These are phyloP conservation scores for Diabrotica virgifera DNA, from an alignment of 1,140 invertebrate genomes.

Conservation along the genomic window DNA sequence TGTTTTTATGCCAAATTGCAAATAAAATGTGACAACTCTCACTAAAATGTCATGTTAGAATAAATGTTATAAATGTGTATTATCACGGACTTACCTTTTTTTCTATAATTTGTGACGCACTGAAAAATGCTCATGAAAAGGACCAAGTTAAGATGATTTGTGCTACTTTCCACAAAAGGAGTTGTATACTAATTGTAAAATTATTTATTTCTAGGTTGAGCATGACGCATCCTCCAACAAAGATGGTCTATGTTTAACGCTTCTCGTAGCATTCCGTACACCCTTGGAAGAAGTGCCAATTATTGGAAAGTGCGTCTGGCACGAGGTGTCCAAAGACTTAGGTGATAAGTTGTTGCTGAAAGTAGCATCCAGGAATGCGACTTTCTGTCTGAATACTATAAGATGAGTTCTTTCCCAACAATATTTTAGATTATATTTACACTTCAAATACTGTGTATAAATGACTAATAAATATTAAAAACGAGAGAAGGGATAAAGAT, in stretches of 20 bases:
- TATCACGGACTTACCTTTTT: no score
- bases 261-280: constrained; percentile 82
- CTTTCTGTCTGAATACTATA: constrained; percentile 76
- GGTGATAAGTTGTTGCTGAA: constrained; percentile 67
- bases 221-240: constrained; percentile 50
- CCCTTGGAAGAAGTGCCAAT: constrained; percentile 80
- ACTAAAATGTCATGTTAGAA: no score
- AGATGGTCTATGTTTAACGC: constrained; percentile 80
- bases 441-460: background rate
- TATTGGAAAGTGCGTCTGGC: constrained; percentile 86
- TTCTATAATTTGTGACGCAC: no score
- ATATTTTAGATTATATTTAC: background rate
- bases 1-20: no score
- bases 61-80: no score
- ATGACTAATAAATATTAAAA: no score
- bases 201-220: constrained; percentile 50
- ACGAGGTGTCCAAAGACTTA: constrained; percentile 68
- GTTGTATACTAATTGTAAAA: no score
- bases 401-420: constrained; percentile 53
- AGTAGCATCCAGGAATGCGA: constrained; percentile 70
- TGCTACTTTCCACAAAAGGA: no score
- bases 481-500: no score
- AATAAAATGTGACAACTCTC: no score
- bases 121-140: no score
- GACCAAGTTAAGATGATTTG: no score